These are phyloP conservation scores for Athripsodes cinereus DNA, from an alignment of 2,888 invertebrate species.

Conservation along the genomic window DNA sequence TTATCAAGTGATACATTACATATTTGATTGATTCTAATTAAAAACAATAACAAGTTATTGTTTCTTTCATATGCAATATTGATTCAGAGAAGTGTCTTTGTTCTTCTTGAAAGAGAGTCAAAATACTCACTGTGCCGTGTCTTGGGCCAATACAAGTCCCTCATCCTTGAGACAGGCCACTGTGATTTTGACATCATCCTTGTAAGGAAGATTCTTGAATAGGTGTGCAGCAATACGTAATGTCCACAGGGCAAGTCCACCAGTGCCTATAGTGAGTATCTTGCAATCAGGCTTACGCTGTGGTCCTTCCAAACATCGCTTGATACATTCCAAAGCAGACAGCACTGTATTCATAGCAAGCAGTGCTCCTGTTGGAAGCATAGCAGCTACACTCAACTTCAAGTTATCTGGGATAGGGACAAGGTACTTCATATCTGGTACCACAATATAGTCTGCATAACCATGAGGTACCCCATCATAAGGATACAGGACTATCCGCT, in stretches of 20 bases:
- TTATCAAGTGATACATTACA: no score
- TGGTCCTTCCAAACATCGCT: constrained; percentile 58
- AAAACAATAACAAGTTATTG: no score
- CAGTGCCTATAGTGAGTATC: constrained; percentile 88
- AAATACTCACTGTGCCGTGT: constrained; percentile 65
- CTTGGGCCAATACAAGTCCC: constrained; percentile 70
- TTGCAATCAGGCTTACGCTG: constrained; percentile 64
- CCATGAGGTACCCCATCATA: constrained; percentile 83
- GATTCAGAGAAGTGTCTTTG: no score
- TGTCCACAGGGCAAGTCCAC: constrained; percentile 90
- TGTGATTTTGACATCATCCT: constrained; percentile 65
- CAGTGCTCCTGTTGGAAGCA: constrained; percentile 89
- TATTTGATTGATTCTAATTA: no score
- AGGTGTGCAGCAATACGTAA: constrained; percentile 81
- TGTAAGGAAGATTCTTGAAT: constrained; percentile 61
- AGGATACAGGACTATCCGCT: constrained; percentile 76
- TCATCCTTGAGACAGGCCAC: constrained; percentile 86
- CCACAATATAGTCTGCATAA: constrained; percentile 84
- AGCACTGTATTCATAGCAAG: constrained; percentile 86
- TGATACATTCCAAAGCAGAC: constrained; percentile 68
- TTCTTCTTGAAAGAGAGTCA: neutral
- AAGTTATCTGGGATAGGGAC: constrained; percentile 79
- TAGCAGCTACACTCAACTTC: constrained; percentile 83
- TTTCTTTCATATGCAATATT: no score
- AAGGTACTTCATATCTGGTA: constrained; percentile 81